These are phyloP conservation scores for Caenorhabditis drosophilae DNA, from an alignment of 2,888 invertebrate genomes.

Conservation along the genomic window DNA sequence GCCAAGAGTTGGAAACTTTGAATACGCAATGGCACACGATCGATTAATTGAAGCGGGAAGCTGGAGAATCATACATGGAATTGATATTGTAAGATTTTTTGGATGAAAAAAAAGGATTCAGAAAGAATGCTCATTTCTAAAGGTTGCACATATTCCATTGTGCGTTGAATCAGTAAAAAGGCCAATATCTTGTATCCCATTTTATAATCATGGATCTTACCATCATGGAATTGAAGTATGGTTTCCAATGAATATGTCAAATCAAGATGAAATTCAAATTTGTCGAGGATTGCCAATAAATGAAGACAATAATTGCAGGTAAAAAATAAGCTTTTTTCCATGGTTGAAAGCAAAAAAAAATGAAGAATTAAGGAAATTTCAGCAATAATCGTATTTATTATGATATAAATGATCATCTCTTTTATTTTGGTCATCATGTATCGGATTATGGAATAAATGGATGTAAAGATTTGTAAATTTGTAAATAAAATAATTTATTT, in stretches of 20 bases:
- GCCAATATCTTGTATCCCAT: slow-evolving; percentile 42
- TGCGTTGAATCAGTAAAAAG: slow-evolving; percentile 43
- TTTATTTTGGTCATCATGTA: slow-evolving; percentile 63
- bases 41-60: slow-evolving; percentile 46
- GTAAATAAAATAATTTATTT: neutral
- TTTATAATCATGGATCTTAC: slow-evolving; percentile 63
- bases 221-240: slow-evolving; percentile 67
- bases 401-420: slow-evolving; percentile 60
- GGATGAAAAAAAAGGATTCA: neutral
- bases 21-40: slow-evolving; percentile 59
- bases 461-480: slow-evolving; percentile 36
- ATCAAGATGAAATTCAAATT: slow-evolving; percentile 40
- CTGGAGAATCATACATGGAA: slow-evolving; percentile 57
- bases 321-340: neutral
- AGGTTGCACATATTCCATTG: slow-evolving; percentile 62
- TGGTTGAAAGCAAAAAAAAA: slow-evolving; percentile 3
- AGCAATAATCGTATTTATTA: slow-evolving; percentile 37
- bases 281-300: slow-evolving; percentile 60
- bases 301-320: slow-evolving; percentile 64
- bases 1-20: slow-evolving; percentile 64
- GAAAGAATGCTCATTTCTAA: neutral
- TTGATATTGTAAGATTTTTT: slow-evolving; percentile 47
- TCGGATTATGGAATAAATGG: slow-evolving; percentile 54
- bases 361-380: slow-evolving; percentile 4
- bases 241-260: slow-evolving; percentile 59